Evolutionary conservation across 2,113 vertebrate genomes (phyloP), one percentile per base, ranked within the genome.

Genomic region (Halcyon malimbica): DNA sequence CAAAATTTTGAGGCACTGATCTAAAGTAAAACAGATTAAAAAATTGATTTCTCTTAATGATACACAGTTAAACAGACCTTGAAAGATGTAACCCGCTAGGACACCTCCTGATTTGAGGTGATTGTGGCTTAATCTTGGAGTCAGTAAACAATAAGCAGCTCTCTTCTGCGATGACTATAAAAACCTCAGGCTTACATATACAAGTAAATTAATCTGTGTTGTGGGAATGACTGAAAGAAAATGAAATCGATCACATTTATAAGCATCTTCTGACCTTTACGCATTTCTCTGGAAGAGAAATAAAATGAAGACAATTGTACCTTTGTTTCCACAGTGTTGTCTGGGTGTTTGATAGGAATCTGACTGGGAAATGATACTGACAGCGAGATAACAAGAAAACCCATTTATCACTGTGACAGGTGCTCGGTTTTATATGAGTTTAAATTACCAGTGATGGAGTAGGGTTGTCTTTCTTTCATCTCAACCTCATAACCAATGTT

Each of bases 331-430:
- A 50, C 57, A 73, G 60, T 83, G 73, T 76, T 94, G 83, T 95
- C 69, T 90, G 42, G 21, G 57, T 83, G 41, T 95, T 96, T 94
- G 92, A 96, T 96, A 92, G 62, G 85, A 94, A 97, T 97, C 70
- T 93, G 95, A 96, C 90, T 93, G 91, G 94, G 95, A 97, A 97
- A 97, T 96, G 86, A 96, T 97, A 97, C 77, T 37, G 85, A 97
- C 89, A 93, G 89, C 5, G 21, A 97, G 94, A 97, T 97, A 97
- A 98, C 81, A 98, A 97, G 89, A 96, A 97, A 97, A 93, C 60
- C 74, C 82, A 98, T 97, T 94, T 94, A 97, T 98, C 97, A 98
- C 57, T 79, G 46, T 97, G 96, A 97, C 68, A 82, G 93, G 51
- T 87, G 60, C 89, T 97, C 7, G 57, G 71, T 92, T 97, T 97